phyloP scores from a whole-genome alignment of 2,888 invertebrate species.

The Callinectes sapidus region DNA sequence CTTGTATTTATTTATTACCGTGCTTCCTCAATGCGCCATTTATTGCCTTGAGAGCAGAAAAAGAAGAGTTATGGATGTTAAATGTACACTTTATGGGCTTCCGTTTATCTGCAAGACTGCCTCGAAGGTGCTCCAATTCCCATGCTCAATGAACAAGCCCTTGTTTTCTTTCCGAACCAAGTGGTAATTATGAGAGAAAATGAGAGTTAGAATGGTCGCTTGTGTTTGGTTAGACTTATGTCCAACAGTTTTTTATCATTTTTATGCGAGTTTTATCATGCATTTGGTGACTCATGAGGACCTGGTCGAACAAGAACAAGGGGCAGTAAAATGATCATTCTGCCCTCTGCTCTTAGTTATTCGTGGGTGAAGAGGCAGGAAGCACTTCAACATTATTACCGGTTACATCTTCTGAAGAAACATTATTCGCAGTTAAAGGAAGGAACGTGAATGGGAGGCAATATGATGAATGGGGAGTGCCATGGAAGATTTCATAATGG shows the following conservation, averaged over 20 bases:
- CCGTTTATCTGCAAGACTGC: constrained; percentile 31
- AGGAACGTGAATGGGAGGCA: background rate
- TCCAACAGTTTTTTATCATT: background rate
- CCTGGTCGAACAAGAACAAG: background rate
- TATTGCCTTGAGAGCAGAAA: constrained; percentile 5
- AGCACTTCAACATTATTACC: background rate
- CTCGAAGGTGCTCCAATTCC: background rate
- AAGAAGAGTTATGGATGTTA: constrained; percentile 22
- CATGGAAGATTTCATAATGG: background rate
- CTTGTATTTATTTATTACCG: background rate
- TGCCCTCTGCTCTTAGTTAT: background rate
- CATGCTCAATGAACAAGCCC: background rate
- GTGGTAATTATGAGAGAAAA: background rate
- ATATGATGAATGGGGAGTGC: background rate
- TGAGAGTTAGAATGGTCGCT: background rate
- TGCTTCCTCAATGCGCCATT: constrained; percentile 1
- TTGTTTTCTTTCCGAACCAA: background rate
- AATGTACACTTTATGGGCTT: constrained; percentile 10
- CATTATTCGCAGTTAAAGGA: background rate
- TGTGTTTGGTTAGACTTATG: background rate
- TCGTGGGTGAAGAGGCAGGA: background rate
- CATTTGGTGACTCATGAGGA: constrained; percentile 9
- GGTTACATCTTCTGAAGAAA: background rate
- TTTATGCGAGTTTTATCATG: constrained; percentile 52
- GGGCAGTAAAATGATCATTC: background rate